These are phyloP conservation scores for Pachyseris speciosa DNA, from an alignment of 64 coral and sea anemone species.

Conservation along the genomic window DNA sequence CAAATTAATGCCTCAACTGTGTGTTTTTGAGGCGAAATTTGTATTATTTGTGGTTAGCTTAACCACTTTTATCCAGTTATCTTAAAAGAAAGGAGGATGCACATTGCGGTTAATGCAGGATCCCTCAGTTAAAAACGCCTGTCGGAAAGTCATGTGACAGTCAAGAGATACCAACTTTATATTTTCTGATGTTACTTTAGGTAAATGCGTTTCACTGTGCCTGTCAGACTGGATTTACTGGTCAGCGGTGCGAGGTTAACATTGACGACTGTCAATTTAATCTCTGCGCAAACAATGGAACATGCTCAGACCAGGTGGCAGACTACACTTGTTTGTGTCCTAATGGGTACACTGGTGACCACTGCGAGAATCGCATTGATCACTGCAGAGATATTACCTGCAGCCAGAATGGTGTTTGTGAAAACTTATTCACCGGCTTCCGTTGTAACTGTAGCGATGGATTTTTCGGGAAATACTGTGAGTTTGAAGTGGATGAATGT, in stretches of 20 bases:
- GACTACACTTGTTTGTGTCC: slow-evolving; percentile 52
- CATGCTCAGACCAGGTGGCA: slow-evolving; percentile 42
- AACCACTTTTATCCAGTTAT: too few relatives aligned
- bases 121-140: too few relatives aligned
- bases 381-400: slow-evolving; percentile 24
- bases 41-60: too few relatives aligned
- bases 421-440: slow-evolving; percentile 23
- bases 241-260: slow-evolving; percentile 50
- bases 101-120: too few relatives aligned
- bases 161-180: too few relatives aligned
- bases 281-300: slow-evolving; percentile 64
- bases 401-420: slow-evolving; percentile 10
- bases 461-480: slow-evolving; percentile 43
- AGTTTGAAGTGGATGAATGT: slow-evolving; percentile 44
- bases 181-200: background rate
- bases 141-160: too few relatives aligned
- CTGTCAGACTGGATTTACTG: slow-evolving; percentile 62
- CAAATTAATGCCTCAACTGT: too few relatives aligned
- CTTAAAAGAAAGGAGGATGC: too few relatives aligned
- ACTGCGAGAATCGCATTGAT: slow-evolving; percentile 51
- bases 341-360: slow-evolving; percentile 26
- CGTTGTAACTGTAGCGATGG: slow-evolving; percentile 1
- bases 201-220: background rate
- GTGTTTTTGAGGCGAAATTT: too few relatives aligned
- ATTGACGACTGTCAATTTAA: slow-evolving; percentile 55